Evolutionary conservation across 2,888 invertebrate genomes (phyloP).

Genomic region (Cheilosia impressa): DNA sequence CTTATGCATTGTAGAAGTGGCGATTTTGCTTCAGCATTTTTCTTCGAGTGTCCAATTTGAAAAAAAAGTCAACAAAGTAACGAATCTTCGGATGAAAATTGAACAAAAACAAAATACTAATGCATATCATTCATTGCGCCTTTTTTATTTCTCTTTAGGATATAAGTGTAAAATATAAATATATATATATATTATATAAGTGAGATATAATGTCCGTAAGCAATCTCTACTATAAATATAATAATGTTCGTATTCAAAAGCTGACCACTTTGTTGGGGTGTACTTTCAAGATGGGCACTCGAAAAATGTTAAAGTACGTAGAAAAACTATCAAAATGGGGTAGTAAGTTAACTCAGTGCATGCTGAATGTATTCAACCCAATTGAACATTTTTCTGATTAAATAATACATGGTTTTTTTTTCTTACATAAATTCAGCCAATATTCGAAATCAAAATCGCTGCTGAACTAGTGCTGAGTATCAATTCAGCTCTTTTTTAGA

Average conservation of each 20-base stretch:
- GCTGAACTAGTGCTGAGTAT: not conserved
- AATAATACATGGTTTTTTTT: no score
- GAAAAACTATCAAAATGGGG: not conserved
- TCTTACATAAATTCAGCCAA: not conserved
- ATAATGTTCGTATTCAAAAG: constrained; percentile 11
- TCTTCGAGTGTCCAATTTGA: constrained; percentile 21
- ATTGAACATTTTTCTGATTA: no score
- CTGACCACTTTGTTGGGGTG: constrained; percentile 29
- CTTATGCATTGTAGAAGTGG: constrained; percentile 56
- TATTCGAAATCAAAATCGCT: not conserved
- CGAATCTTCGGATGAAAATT: constrained; percentile 36
- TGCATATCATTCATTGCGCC: constrained; percentile 83
- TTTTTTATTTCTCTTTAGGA: constrained; percentile 79
- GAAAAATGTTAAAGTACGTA: not conserved
- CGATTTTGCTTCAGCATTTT: not conserved
- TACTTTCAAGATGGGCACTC: constrained; percentile 30
- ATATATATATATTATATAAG: constrained; percentile 29
- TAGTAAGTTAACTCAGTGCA: not conserved
- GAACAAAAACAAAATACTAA: constrained; percentile 78
- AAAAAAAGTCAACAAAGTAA: constrained; percentile 53
- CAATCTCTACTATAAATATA: constrained; percentile 62
- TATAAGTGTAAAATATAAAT: constrained; percentile 66
- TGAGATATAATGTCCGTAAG: constrained; percentile 66
- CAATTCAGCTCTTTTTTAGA: not conserved
- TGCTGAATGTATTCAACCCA: not conserved